Base-by-base conservation (phyloP, 2,888 invertebrate species). In the Agonopterix subpropinquella region DNA sequence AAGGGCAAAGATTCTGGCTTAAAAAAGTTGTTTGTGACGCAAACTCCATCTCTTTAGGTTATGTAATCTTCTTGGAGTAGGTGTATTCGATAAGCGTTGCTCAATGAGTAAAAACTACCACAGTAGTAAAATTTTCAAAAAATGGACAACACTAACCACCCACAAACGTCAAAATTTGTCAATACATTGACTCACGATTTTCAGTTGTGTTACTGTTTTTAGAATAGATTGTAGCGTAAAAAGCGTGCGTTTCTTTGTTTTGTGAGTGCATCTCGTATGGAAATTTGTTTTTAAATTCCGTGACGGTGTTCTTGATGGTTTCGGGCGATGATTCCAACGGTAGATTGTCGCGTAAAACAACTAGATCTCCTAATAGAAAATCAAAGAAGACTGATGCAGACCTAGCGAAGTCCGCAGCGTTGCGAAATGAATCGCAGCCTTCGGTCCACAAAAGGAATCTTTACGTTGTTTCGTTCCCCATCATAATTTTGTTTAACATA, bases 391-490 rank as follows among this genome's bases (percentile, higher is more conserved):
- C 84, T 76, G 91, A 91, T 83, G 89, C 89, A 77, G 91, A 91
- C 83, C 75, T 89, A 84, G 85, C 89, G 65, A 90, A 90, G 75
- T 85, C 90, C 77, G 89, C 91, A 79, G 87, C 89, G 89, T 90
- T 90, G 81, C 89, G 87, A 81, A 82, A 86, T 70, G 90, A 83
- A 55, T 80, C 91, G 73, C 92, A 91, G 73, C 91, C 92, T 70
- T 95, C 95, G 51, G 94, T 96, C 70, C 96, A 96, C 85, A 95
- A 96, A 83, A 92, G 94, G 81, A 96, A 96, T 84, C 91, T 96
- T 68, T 95, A 96, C 82, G 91, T 95, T 77, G 95, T 96, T 85
- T 96, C 96, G 64, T 95, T 95, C 84, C 96, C 96, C 53, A 92
- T 96, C 63, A 94, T 96, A 77, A 92, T 96, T 84, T 90, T 96